These are phyloP conservation scores for fruit fly (Drosophila melanogaster) DNA, from an alignment of 1,140 invertebrate genomes.

Conservation along the genomic window Release_6_plus_ISO1_MT NC_004354.4:20122501-20123000, in stretches of 20 bases:
- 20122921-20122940: no score
- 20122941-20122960: no score
- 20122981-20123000: no score
- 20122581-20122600: not conserved
- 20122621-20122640: constrained; percentile 5
- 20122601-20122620: constrained; percentile 12
- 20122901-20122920: no score
- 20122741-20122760: constrained; percentile 74
- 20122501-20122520: constrained; percentile 1
- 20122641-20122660: constrained; percentile 15
- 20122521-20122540: not conserved
- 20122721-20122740: constrained; percentile 72
- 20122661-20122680: constrained; percentile 71
- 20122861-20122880: not conserved
- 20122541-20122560: not conserved
- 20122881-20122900: no score
- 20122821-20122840: not conserved
- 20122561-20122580: not conserved
- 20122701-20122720: constrained; percentile 57
- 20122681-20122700: constrained; percentile 62
- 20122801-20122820: constrained; percentile 71
- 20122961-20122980: no score
- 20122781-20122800: constrained; percentile 72
- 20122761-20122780: constrained; percentile 74
- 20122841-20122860: not conserved